Evolutionary conservation across 1,140 invertebrate species (phyloP), one percentile per base, ranked within the genome.

Genomic region (Caenorhabditis briggsae): DNA sequence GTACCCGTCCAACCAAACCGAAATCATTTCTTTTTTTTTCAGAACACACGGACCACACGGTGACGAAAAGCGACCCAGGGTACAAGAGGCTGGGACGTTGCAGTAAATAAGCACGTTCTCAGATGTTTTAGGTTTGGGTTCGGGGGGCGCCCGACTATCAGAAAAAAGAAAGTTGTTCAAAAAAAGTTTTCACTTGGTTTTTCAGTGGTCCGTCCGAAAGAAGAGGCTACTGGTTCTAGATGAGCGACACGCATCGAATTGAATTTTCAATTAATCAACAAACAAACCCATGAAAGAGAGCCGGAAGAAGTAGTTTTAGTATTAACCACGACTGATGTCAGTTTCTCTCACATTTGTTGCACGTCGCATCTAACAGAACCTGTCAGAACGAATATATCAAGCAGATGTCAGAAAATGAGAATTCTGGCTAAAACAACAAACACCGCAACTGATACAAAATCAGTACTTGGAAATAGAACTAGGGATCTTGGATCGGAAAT

Each of bases 241-340:
- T 23, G 50, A 23, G 8, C 16, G 64, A 70, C 64, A 70, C 64
- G 64, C 64, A 70, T 70, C 64, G 16, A 70, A 70, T 70, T 43
- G 70, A 78, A 78, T 78, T 78, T 78, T 78, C 70, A 78, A 78
- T 78, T 78, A 78, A 78, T 48, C 46, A 78, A 50, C 70, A 78
- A 78, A 78, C 46, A 53, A 50, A 43, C n/a, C 18, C 16, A 74
- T 78, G 70, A 78, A 46, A 78, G 70, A 48, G 14, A 6, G 12
- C 12, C 50, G 11, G 50, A 53, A 11, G 11, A 53, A 25, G 46
- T 78, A n/a, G 25, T 23, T 78, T 78, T n/a, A 61, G 59, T 25
- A 70, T 43, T 43, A 18, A 5, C 8, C 41, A 50, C 18, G 41
- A 78, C 11, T 50, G 43, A 50, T 78, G 46, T 78, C 70, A 50